A percentile compares a stretch with the other conserved stretches of the same genome.
These are phyloP conservation scores for Hypomecis atomaria DNA, from an alignment of 2,888 invertebrate genomes.

Conservation along the genomic window DNA sequence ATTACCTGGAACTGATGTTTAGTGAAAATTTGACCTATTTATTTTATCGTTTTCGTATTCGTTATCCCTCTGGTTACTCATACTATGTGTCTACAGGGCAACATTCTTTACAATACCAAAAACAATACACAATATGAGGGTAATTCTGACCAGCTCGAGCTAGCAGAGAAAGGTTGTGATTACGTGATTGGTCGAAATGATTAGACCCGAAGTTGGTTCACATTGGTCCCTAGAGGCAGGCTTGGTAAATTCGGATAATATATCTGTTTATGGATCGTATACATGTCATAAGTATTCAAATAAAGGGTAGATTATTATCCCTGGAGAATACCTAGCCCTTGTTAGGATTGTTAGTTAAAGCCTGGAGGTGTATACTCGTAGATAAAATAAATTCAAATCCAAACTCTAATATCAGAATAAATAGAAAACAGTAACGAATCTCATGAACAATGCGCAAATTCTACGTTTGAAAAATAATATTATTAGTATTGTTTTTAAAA, in stretches of 20 bases:
- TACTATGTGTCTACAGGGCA: constrained; percentile 1
- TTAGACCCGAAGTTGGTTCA: constrained; percentile 20
- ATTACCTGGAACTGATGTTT: too few relatives aligned
- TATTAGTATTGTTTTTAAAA: too few relatives aligned
- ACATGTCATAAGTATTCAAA: constrained; percentile 19
- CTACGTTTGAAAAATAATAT: too few relatives aligned
- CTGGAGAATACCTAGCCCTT: constrained; percentile 8
- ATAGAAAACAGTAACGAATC: too few relatives aligned
- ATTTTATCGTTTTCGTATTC: too few relatives aligned
- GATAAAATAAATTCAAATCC: not conserved
- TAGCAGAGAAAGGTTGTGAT: constrained; percentile 23
- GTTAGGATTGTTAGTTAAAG: constrained; percentile 2
- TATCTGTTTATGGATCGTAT: constrained; percentile 19
- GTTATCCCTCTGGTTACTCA: too few relatives aligned
- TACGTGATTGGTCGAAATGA: constrained; percentile 34
- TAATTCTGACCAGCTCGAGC: constrained; percentile 34
- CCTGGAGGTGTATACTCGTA: not conserved
- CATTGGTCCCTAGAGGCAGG: constrained; percentile 35
- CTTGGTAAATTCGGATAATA: constrained; percentile 29
- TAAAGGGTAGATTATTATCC: constrained; percentile 19
- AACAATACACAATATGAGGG: constrained; percentile 17
- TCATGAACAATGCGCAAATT: too few relatives aligned
- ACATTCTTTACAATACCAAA: constrained; percentile 25
- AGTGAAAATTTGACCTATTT: too few relatives aligned
- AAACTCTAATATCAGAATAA: not conserved